phyloP scores from a whole-genome alignment of 1,140 invertebrate genomes.

The Antheraea mylitta region DNA sequence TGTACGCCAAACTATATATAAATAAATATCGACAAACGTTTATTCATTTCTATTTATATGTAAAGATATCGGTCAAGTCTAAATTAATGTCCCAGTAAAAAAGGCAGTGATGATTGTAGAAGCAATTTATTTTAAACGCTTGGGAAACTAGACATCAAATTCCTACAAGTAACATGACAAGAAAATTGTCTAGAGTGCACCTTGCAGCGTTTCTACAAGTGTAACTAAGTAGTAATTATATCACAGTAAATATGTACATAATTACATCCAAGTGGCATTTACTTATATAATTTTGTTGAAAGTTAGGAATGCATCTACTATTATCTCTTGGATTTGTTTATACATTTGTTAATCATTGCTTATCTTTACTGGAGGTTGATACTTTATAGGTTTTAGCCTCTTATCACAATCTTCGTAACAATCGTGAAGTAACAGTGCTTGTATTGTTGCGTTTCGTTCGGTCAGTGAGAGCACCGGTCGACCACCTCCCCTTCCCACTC shows the following conservation, averaged over 20 bases:
- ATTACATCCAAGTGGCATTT: conserved; percentile 7
- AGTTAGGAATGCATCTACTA: not conserved
- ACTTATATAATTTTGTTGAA: conserved; percentile 12
- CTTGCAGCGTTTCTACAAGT: conserved; percentile 16
- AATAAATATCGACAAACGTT: too few relatives aligned
- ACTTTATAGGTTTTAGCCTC: too few relatives aligned
- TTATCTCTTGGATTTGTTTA: not conserved
- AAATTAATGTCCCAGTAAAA: conserved; percentile 2
- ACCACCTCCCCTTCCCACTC: too few relatives aligned
- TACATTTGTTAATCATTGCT: not conserved
- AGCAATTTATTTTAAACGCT: conserved; percentile 13
- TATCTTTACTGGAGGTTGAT: not conserved
- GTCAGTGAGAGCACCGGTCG: too few relatives aligned
- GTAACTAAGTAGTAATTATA: conserved; percentile 10
- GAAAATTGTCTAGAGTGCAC: conserved; percentile 23
- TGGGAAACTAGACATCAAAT: conserved; percentile 27
- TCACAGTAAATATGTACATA: conserved; percentile 9
- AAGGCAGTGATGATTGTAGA: not conserved
- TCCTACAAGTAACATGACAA: conserved; percentile 26
- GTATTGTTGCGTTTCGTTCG: too few relatives aligned
- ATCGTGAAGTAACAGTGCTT: too few relatives aligned
- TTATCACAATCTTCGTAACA: too few relatives aligned
- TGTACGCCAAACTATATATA: too few relatives aligned
- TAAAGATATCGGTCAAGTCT: not conserved
- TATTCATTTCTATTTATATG: not conserved